Percentiles rank a stretch among this genome's conserved stretches.
phyloP scores from a whole-genome alignment of 2,888 invertebrate genomes.

The Morpho achilles region DNA sequence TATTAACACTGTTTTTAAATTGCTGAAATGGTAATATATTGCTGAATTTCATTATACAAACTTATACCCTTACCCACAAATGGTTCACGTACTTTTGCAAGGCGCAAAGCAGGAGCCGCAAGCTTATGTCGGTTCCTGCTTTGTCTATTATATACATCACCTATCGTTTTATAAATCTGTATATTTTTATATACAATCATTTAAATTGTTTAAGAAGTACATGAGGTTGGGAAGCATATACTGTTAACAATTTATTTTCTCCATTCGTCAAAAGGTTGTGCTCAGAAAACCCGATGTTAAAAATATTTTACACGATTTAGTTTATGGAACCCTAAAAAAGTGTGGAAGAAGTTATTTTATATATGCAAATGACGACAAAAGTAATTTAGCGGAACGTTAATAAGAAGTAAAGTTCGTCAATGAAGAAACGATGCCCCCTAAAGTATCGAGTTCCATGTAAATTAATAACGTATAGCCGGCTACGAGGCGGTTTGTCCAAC shows the following conservation, averaged over 20 bases:
- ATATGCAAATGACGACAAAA: conserved; percentile 9
- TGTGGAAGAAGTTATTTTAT: conserved; percentile 3
- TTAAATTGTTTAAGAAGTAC: neutral
- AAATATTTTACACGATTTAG: neutral
- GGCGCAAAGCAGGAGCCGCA: too few species aligned
- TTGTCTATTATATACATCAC: too few species aligned
- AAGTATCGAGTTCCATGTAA: conserved; percentile 6
- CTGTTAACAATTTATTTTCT: neutral
- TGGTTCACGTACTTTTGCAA: too few species aligned
- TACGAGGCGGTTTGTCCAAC: conserved; percentile 5
- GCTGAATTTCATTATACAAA: too few species aligned
- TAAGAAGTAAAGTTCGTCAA: conserved; percentile 6
- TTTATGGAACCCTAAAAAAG: conserved; percentile 6
- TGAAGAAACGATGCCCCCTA: conserved; percentile 5
- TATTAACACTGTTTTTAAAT: too few species aligned
- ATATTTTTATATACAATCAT: too few species aligned
- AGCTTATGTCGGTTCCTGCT: too few species aligned
- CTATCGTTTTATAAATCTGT: too few species aligned
- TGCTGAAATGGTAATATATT: too few species aligned
- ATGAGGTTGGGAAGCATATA: neutral
- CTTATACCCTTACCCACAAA: too few species aligned
- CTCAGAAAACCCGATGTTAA: too few species aligned
- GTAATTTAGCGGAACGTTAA: conserved; percentile 9
- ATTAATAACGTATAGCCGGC: conserved; percentile 7
- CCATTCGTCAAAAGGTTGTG: too few species aligned